Evolutionary conservation across 2,888 invertebrate genomes (phyloP).

Genomic region (Caenorhabditis sinica): DNA sequence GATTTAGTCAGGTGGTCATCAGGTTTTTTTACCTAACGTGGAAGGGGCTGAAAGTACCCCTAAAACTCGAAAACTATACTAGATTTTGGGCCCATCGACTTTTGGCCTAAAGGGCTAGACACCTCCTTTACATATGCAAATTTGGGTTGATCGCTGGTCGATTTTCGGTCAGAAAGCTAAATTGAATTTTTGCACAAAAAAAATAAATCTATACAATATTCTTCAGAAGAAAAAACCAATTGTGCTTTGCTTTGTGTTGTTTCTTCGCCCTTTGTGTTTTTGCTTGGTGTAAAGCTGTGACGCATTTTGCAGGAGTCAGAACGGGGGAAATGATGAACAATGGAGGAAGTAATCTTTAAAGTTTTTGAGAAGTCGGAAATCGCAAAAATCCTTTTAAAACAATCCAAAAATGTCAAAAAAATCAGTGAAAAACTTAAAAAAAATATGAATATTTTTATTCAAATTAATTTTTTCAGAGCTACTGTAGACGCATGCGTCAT

Average conservation of each 20-base stretch:
- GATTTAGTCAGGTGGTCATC: no score
- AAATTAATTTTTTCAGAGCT: neutral
- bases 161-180: neutral
- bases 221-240: constrained; percentile 13
- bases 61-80: no score
- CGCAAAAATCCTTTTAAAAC: neutral
- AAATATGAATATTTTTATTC: neutral
- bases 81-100: neutral
- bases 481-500: constrained; percentile 4
- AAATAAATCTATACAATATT: neutral
- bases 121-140: constrained; percentile 5
- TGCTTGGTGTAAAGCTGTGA: constrained; percentile 26
- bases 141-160: constrained; percentile 5
- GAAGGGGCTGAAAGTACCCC: no score
- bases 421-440: no score
- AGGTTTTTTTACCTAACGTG: no score
- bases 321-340: neutral
- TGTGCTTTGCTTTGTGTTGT: constrained; percentile 1
- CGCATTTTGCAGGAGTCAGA: neutral
- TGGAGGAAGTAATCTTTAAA: constrained; percentile 22
- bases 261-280: no score
- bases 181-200: neutral
- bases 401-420: neutral
- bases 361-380: neutral
- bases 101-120: constrained; percentile 1